Base-by-base conservation (phyloP, 2,888 invertebrate genomes). In the Eudasyphora cyanicolor region DNA sequence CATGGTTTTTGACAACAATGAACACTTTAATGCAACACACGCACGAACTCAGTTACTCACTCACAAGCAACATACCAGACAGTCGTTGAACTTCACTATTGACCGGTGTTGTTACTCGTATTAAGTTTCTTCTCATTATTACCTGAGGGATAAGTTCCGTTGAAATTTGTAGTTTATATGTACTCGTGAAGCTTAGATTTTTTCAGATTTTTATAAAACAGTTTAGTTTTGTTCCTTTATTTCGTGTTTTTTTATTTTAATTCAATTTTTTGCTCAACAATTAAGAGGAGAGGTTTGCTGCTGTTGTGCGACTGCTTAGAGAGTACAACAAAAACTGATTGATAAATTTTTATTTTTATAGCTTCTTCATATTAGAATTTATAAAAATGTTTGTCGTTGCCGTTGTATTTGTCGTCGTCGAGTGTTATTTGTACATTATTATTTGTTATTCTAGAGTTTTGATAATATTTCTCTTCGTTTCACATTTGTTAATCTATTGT, bases 301-400 rank as follows among this genome's bases (percentile, higher is more conserved):
- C 27, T 17, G n/a, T 32, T 67, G 73, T 81, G 27, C 54, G 57
- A 21, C 38, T 78, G 45, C 67, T 29, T 45, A 60, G 60, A 78
- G 62, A 79, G 76, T 45, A 60, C n/a, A 60, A 62, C 42, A 54
- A 76, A 73, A 84, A 84, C 84, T 84, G 73, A 84, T 71, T 64
- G 27, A 32, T 70, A 49, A 38, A 62, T 42, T 54, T 38, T 71
- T n/a, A 62, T 76, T 80, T 35, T 77, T 83, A 80, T 83, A 67
- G 71, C 49, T 42, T 45, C n/a, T 38, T 42, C 17, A 19, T 32
- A 42, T 67, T 29, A 51, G 51, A 54, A 49, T 69, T 19, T 54
- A 29, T 3, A 57, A 54, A 67, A 35, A 49, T 74, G 19, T 57
- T 57, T 24, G 24, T 45, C 54, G n/a, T n/a, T n/a, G n/a, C n/a